These are phyloP conservation scores for Aphyosemion australe DNA, from an alignment of 2,113 vertebrate genomes.

Conservation along the genomic window DNA sequence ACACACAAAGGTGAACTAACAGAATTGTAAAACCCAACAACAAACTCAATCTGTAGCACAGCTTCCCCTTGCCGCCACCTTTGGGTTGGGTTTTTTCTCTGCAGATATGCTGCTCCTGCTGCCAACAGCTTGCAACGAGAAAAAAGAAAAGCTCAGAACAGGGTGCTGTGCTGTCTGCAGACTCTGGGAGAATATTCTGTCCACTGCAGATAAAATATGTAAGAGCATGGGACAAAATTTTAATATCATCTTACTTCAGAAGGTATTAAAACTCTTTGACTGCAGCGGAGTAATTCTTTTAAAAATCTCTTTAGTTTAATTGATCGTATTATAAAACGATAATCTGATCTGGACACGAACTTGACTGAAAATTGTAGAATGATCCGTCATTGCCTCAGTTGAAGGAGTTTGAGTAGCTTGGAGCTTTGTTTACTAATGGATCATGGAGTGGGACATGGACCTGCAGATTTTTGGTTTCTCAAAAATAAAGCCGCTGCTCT, in stretches of 20 bases:
- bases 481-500: no score
- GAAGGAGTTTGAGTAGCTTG: no score
- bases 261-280: background rate
- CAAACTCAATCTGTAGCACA: constrained; percentile 45
- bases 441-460: no score
- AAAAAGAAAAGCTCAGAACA: constrained; percentile 10
- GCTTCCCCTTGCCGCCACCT: constrained; percentile 33
- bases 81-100: constrained; percentile 16
- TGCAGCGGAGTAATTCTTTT: background rate
- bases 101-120: constrained; percentile 12
- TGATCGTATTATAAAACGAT: no score
- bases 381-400: no score
- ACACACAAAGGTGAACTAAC: background rate
- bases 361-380: no score
- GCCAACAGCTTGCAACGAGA: constrained; percentile 25
- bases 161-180: constrained; percentile 1
- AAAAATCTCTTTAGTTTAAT: no score
- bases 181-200: constrained; percentile 4
- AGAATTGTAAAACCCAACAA: constrained; percentile 16
- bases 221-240: background rate
- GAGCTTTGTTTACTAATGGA: no score
- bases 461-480: no score
- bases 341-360: no score
- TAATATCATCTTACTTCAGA: background rate
- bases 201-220: background rate